Percentiles rank a stretch among this genome's conserved stretches.
These are phyloP conservation scores for Pimephales promelas DNA, from an alignment of 2,113 vertebrate genomes.

Conservation along the genomic window DNA sequence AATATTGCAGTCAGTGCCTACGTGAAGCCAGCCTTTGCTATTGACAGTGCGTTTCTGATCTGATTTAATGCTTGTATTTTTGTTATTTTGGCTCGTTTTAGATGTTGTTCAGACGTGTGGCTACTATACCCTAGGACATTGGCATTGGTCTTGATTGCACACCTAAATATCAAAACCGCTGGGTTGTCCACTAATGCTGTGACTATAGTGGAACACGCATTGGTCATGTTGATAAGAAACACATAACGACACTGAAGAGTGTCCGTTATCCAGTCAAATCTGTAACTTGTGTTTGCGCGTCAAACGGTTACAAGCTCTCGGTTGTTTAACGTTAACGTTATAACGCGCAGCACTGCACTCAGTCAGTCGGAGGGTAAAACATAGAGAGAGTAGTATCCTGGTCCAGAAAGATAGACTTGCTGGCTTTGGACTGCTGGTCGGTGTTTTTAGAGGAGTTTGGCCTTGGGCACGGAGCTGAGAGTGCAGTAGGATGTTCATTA, in stretches of 20 bases:
- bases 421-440: neutral
- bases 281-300: conserved; percentile 2
- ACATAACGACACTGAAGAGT: neutral
- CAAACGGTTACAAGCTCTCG: neutral
- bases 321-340: conserved; percentile 23
- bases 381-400: neutral
- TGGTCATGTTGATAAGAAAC: neutral
- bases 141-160: neutral
- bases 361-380: neutral
- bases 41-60: neutral
- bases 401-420: neutral
- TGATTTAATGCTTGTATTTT: neutral
- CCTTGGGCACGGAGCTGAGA: neutral
- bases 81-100: neutral
- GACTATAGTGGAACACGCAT: neutral
- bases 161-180: neutral
- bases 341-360: neutral
- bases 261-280: conserved; percentile 20
- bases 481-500: neutral
- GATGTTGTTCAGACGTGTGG: neutral
- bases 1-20: conserved; percentile 11
- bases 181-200: neutral
- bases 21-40: neutral
- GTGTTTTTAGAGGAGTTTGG: neutral
- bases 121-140: too few relatives aligned